Conservation (phyloP, 2,113 vertebrate species). For the Rhizomys pruinosus region DNA sequence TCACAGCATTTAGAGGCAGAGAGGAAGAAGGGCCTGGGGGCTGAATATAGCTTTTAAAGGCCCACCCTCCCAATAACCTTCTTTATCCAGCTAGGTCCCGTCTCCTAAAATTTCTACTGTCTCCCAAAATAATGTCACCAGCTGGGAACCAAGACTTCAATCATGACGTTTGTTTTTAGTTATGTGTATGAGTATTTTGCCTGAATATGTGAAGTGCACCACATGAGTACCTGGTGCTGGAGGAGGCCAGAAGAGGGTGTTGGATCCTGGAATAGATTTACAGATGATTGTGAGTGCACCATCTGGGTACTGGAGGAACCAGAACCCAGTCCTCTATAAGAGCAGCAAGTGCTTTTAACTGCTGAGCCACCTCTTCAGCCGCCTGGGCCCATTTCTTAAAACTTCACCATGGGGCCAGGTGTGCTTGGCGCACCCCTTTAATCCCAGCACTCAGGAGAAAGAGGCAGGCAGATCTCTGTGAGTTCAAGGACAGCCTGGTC, state of each 20-base stretch:
- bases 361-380: not conserved
- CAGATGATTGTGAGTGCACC: not conserved
- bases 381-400: too few relatives aligned
- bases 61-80: not conserved
- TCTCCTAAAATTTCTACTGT: not conserved
- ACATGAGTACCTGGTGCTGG: not conserved
- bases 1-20: not conserved
- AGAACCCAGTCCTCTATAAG: not conserved
- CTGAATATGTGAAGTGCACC: not conserved
- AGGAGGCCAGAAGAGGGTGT: not conserved
- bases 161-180: not conserved
- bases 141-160: not conserved
- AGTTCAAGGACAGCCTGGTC: too few relatives aligned
- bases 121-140: not conserved
- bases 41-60: not conserved
- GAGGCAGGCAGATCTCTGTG: too few relatives aligned
- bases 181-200: too few relatives aligned
- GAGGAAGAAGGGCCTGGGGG: not conserved
- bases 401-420: too few relatives aligned
- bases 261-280: not conserved
- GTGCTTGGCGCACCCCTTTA: too few relatives aligned
- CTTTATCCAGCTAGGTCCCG: not conserved
- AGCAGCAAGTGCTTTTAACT: not conserved
- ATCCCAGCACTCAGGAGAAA: too few relatives aligned
- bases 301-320: not conserved